Base-by-base conservation (phyloP, 1,140 invertebrate genomes). In the Mylabris phalerata region DNA sequence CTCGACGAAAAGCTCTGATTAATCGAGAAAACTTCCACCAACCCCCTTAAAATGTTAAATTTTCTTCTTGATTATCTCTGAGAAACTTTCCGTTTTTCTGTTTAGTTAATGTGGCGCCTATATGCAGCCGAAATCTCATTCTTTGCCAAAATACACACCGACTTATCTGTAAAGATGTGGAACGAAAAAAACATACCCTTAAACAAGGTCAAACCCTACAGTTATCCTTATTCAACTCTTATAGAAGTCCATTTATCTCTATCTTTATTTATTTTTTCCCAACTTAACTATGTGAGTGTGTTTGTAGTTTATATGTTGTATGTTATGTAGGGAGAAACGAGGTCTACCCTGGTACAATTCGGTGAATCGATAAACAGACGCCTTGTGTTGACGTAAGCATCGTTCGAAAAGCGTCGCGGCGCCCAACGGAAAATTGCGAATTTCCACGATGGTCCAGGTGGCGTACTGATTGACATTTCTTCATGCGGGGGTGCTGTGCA, bases 391-490 rank as follows among this genome's bases (percentile, higher is more conserved):
- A 73, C 72, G 72, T 72, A 69, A 71, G 66, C 66, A 59, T 60
- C 61, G 66, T 62, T 55, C 60, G 41, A 55, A 44, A 62, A 68
- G 64, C 67, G 32, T 32, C 32, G 64, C 68, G 64, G 63, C 67
- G 62, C 58, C 60, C 47, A 44, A 55, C 70, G 71, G 65, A 65
- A 62, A 50, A 54, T 54, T 51, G 58, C 71, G 72, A 71, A 55
- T 59, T 42, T 47, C 25, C 24, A 60, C 72, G 72, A 73, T 58
- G 46, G 60, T 64, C 68, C 72, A 72, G 71, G 70, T 72, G 69
- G 71, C 67, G 66, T 51, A 64, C 67, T 68, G 69, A 70, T 72
- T 72, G 71, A 73, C 71, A 65, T 71, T 68, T 72, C 64, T 71
- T 66, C 64, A 70, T 67, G 62, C 60, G 61, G 61, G 63, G 50